These are phyloP conservation scores for Alauda arvensis DNA, from an alignment of 2,797 vertebrate genomes.

Conservation along the genomic window DNA sequence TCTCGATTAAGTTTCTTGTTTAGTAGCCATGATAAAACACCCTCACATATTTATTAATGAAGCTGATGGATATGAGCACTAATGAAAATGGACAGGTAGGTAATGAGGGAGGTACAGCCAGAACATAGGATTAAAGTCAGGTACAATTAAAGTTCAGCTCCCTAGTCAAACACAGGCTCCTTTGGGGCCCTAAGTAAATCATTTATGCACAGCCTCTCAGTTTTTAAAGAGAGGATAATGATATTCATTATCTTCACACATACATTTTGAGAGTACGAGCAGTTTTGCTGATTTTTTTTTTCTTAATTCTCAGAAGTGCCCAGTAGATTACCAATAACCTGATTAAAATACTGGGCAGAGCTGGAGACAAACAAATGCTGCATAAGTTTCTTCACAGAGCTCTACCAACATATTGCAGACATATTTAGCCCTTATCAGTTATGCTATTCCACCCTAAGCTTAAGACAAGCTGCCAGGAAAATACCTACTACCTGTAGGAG, in stretches of 20 bases:
- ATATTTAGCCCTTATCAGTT: neutral
- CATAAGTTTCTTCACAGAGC: neutral
- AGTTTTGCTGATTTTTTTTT: neutral
- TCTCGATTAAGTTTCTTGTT: neutral
- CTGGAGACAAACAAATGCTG: neutral
- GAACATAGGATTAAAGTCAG: constrained; percentile 48
- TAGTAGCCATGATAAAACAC: constrained; percentile 22
- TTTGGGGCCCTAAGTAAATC: constrained; percentile 38
- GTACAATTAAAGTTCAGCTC: constrained; percentile 57
- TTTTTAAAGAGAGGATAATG: constrained; percentile 48
- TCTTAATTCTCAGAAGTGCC: constrained; percentile 17
- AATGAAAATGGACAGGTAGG: constrained; percentile 52
- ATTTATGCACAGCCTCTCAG: constrained; percentile 27
- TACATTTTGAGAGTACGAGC: neutral
- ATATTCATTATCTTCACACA: constrained; percentile 30
- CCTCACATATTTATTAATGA: constrained; percentile 47
- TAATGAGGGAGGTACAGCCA: constrained; percentile 48
- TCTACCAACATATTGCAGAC: neutral
- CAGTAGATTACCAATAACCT: neutral
- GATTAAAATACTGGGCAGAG: neutral
- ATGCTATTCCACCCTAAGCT: neutral
- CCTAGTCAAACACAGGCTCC: constrained; percentile 40
- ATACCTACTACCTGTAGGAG: constrained; percentile 31
- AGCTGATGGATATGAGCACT: constrained; percentile 31
- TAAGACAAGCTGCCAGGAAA: constrained; percentile 22